Percentiles rank a stretch among this genome's conserved stretches.
Evolutionary conservation across 2,888 invertebrate species (phyloP).

Genomic region (Arge pagana): DNA sequence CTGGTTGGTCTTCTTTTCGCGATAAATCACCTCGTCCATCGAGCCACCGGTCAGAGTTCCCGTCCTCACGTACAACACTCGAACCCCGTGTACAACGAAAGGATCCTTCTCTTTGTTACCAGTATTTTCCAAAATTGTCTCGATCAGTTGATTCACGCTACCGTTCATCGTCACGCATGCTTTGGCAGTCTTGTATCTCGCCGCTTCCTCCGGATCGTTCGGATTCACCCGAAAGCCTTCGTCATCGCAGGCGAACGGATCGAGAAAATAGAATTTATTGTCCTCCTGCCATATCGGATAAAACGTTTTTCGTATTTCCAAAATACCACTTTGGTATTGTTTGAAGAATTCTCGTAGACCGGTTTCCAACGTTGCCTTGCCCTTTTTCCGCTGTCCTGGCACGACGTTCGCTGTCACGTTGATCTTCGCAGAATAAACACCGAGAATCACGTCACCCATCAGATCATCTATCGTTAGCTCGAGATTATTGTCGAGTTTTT

Average conservation of each 20-base stretch:
- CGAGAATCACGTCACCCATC: slow-evolving; percentile 48
- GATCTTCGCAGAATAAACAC: slow-evolving; percentile 50
- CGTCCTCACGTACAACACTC: slow-evolving; percentile 48
- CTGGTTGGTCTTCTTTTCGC: slow-evolving; percentile 44
- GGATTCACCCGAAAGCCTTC: slow-evolving; percentile 46
- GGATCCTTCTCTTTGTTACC: slow-evolving; percentile 46
- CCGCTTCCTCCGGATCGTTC: slow-evolving; percentile 30
- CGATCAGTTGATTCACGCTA: slow-evolving; percentile 43
- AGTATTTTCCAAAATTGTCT: slow-evolving; percentile 47
- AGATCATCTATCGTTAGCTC: slow-evolving; percentile 44
- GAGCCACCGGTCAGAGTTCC: slow-evolving; percentile 33
- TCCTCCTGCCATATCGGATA: slow-evolving; percentile 52
- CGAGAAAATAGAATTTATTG: slow-evolving; percentile 48
- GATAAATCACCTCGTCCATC: slow-evolving; percentile 45
- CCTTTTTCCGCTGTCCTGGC: slow-evolving; percentile 44
- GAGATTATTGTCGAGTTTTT: slow-evolving; percentile 42
- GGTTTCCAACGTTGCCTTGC: slow-evolving; percentile 37
- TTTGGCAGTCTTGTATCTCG: slow-evolving; percentile 32
- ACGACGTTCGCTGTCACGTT: slow-evolving; percentile 45
- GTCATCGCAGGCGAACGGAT: slow-evolving; percentile 50
- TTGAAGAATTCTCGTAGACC: slow-evolving; percentile 46
- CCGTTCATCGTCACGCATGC: slow-evolving; percentile 51
- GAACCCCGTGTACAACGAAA: slow-evolving; percentile 46
- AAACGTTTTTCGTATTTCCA: slow-evolving; percentile 47
- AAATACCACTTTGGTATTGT: slow-evolving; percentile 35